phyloP scores from a whole-genome alignment of 2,797 vertebrate species.

The Coracias cyanogaster region DNA sequence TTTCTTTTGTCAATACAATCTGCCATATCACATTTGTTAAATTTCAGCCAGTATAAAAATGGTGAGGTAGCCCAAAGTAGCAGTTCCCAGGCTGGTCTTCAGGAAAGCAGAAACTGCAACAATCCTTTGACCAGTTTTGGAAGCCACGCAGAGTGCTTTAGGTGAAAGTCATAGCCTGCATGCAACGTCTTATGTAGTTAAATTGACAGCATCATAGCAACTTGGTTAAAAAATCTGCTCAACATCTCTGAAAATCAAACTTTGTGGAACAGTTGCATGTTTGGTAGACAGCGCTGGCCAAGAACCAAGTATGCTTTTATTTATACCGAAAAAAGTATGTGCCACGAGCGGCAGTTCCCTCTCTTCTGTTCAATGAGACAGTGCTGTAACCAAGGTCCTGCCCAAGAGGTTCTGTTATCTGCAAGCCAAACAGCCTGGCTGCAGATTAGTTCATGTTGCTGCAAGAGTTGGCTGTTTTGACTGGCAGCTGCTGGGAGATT shows the following conservation, averaged over 20 bases:
- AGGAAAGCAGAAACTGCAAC: neutral
- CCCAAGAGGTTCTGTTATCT: neutral
- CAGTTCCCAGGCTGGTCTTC: neutral
- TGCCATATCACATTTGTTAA: neutral
- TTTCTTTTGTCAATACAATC: neutral
- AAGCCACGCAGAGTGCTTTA: neutral
- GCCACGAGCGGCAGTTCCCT: neutral
- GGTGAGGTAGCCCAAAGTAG: neutral
- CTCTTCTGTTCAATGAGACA: neutral
- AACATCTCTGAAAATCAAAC: neutral
- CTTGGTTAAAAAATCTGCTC: neutral
- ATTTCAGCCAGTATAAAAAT: neutral
- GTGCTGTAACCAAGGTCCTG: neutral
- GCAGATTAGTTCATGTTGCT: neutral
- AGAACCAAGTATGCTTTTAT: neutral
- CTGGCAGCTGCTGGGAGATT: neutral
- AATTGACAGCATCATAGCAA: neutral
- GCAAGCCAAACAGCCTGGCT: neutral
- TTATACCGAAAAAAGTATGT: neutral
- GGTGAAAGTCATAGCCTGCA: neutral
- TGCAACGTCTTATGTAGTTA: neutral
- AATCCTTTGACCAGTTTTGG: neutral
- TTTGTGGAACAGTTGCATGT: neutral
- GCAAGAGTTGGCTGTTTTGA: neutral
- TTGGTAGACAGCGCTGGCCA: neutral